These are phyloP conservation scores for Pseudomyrmex sp. DNA, from an alignment of 1,140 invertebrate genomes.

Conservation along the genomic window DNA sequence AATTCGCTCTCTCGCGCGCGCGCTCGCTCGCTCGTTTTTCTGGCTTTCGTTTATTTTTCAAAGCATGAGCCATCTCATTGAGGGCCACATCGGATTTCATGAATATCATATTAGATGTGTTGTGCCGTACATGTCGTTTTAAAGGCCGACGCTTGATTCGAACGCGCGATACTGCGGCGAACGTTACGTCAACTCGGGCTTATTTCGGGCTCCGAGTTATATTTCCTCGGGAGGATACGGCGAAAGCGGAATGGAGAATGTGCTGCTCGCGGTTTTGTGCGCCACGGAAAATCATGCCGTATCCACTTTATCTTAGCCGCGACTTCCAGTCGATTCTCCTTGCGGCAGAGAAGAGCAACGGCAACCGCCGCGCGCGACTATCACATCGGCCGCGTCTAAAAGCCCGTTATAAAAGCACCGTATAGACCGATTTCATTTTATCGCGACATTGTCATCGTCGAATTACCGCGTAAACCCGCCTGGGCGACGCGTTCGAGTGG, in stretches of 20 bases:
- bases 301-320: conserved; percentile 32
- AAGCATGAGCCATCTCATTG: conserved; percentile 71
- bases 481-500: conserved; percentile 57
- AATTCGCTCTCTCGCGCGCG: not conserved
- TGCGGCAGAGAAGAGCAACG: conserved; percentile 22
- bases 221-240: conserved; percentile 31
- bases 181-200: conserved; percentile 36
- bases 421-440: conserved; percentile 70
- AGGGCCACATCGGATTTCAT: conserved; percentile 73
- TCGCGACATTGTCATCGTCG: conserved; percentile 70
- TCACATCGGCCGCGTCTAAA: conserved; percentile 34
- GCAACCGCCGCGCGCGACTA: conserved; percentile 40
- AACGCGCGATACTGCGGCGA: conserved; percentile 23
- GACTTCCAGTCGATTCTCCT: conserved; percentile 41
- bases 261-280: conserved; percentile 23
- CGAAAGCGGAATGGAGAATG: conserved; percentile 11
- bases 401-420: conserved; percentile 61
- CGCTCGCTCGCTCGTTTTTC: not conserved
- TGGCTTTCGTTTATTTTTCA: conserved; percentile 39
- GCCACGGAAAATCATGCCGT: conserved; percentile 38
- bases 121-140: conserved; percentile 27
- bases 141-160: conserved; percentile 58
- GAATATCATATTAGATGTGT: conserved; percentile 74
- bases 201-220: conserved; percentile 27
- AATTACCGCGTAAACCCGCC: conserved; percentile 71